These are phyloP conservation scores for Agapetus fuscipes DNA, from an alignment of 2,888 invertebrate species.

Conservation along the genomic window DNA sequence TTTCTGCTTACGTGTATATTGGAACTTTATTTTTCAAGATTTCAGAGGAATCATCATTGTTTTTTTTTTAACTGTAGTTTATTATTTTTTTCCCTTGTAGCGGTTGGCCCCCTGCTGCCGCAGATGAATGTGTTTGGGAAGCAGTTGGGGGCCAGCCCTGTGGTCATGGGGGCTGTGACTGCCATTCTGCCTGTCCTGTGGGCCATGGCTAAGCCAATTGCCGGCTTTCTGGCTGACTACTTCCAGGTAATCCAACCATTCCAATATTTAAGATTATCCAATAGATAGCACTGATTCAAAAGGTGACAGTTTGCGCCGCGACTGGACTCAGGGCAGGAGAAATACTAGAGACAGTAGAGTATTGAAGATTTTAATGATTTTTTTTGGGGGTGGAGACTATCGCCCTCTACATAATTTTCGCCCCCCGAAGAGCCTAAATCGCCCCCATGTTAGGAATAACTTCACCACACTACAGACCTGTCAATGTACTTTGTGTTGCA, in stretches of 20 bases:
- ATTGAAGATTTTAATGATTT: too few species aligned
- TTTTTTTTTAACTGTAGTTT: constrained; percentile 1
- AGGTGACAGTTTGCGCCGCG: not conserved
- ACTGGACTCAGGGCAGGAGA: too few species aligned
- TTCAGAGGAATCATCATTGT: too few species aligned
- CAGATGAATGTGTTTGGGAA: constrained; percentile 69
- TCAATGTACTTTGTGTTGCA: too few species aligned
- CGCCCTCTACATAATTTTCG: too few species aligned
- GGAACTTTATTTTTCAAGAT: not conserved
- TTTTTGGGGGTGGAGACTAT: too few species aligned
- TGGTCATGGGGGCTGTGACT: constrained; percentile 67
- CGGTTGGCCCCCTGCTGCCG: constrained; percentile 71
- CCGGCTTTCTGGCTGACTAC: constrained; percentile 67
- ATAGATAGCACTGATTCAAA: not conserved
- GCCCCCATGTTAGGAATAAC: too few species aligned
- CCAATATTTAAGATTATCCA: not conserved
- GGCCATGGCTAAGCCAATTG: constrained; percentile 64
- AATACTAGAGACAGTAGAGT: too few species aligned
- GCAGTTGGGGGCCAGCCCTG: constrained; percentile 65
- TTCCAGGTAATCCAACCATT: constrained; percentile 51
- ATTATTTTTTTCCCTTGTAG: constrained; percentile 43
- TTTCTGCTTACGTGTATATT: too few species aligned
- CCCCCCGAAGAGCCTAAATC: too few species aligned
- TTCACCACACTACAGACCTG: too few species aligned
- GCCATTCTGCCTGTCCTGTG: constrained; percentile 67